Percentiles rank a stretch among this genome's conserved stretches.
Evolutionary conservation across 2,797 vertebrate species (phyloP).

Genomic region (Manis javanica): DNA sequence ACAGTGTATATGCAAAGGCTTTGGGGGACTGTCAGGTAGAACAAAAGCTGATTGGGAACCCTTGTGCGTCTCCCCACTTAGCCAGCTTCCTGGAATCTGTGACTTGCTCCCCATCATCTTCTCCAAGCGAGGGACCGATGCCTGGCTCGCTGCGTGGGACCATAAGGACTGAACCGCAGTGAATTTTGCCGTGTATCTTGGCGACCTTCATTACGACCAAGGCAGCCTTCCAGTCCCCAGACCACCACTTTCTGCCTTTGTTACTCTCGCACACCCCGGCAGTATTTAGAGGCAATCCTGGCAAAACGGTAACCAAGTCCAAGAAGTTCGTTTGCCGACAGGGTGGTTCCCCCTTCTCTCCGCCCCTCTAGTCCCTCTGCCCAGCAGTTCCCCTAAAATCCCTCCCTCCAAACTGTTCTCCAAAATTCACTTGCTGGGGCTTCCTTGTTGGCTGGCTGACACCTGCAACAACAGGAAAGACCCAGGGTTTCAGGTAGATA

Average conservation of each 20-base stretch:
- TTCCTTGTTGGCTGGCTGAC: neutral
- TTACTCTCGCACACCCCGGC: neutral
- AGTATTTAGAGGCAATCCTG: too few species aligned
- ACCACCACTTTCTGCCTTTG: neutral
- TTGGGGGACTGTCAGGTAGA: rapidly evolving
- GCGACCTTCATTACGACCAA: neutral
- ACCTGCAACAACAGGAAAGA: neutral
- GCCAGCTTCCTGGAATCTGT: neutral
- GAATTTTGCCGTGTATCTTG: neutral
- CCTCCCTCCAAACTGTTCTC: neutral
- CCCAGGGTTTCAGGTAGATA: neutral
- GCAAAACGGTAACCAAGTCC: rapidly evolving
- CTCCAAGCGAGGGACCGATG: neutral
- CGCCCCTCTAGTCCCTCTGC: neutral
- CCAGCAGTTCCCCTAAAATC: neutral
- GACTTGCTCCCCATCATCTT: neutral
- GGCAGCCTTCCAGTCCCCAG: neutral
- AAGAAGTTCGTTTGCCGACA: rapidly evolving
- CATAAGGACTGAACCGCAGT: rapidly evolving
- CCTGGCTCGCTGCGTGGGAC: rapidly evolving
- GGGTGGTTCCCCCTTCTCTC: too few species aligned
- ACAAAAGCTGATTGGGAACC: neutral
- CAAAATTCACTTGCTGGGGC: neutral
- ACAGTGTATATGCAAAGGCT: neutral
- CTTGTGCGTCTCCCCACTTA: neutral